Conservation (phyloP, 1,140 invertebrate species). For the Acyrthosiphon pisum region DNA sequence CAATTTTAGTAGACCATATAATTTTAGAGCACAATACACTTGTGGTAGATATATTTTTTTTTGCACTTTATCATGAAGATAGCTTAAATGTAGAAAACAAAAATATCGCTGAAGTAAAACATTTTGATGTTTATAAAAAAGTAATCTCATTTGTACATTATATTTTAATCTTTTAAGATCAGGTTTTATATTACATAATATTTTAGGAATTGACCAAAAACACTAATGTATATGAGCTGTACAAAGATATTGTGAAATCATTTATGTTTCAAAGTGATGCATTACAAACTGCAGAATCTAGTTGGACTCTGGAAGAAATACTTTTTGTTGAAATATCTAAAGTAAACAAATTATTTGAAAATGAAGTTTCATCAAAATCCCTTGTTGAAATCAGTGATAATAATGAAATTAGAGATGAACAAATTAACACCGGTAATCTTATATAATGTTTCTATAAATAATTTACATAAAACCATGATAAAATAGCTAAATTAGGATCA, state of each 20-base stretch:
- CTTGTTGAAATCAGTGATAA: not conserved
- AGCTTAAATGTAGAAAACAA: not conserved
- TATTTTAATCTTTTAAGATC: not conserved
- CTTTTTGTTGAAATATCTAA: not conserved
- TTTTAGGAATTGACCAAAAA: conserved; percentile 18
- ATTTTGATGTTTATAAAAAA: not conserved
- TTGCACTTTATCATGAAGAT: not conserved
- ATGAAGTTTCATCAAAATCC: not conserved
- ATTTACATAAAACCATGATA: not conserved
- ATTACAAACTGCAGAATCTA: not conserved
- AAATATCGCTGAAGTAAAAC: conserved; percentile 14
- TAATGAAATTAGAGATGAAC: not conserved
- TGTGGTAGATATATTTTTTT: not conserved
- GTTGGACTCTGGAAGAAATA: not conserved
- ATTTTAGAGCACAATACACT: not conserved
- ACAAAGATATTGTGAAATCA: not conserved
- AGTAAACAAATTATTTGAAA: not conserved
- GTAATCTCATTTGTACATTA: not conserved
- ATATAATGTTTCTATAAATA: not conserved
- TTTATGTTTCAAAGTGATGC: not conserved
- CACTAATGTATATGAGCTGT: not conserved
- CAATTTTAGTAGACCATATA: not conserved
- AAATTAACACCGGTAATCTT: not conserved
- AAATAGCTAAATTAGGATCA: not conserved
- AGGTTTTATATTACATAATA: not conserved